Base-by-base conservation (phyloP, 2,113 vertebrate genomes). In the Pluvianellus socialis region DNA sequence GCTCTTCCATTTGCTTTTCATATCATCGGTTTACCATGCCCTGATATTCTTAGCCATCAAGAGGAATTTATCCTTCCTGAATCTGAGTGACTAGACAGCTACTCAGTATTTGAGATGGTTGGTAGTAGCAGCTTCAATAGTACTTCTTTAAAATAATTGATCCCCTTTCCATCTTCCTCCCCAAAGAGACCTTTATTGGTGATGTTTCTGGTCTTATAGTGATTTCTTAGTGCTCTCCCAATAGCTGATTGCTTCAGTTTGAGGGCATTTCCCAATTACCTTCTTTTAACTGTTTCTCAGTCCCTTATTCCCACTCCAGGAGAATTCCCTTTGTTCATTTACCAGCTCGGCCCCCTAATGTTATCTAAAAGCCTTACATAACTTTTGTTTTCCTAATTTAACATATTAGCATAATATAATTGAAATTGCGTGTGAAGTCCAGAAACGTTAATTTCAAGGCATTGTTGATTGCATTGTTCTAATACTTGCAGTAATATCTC, bases 351-450 rank as follows among this genome's bases (percentile, higher is more conserved):
- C 53, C 92, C 30, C 50, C 55, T 74, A 62, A 84, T 59, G 70
- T 90, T 76, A 94, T 81, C 94, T 88, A 79, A 81, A 85, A 92
- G 55, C 24, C 55, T 89, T 92, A 61, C 18, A 53, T n/a, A 79
- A 81, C 21, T 92, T 88, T 59, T 88, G 76, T 94, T 95, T 95
- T 80, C 86, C 58, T 70, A 90, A 79, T 79, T 87, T 92, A 93
- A 35, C 32, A 27, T 76, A 96, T 97, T 96, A 94, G 47, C 86
- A 95, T 94, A 92, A 88, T 87, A 84, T 92, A 96, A 97, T 95
- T 95, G 86, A 94, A 97, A 93, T 82, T 74, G 52, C 74, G 81
- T 82, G 33, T 85, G 87, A 94, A 62, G 79, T 92, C 91, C 67
- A 92, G 89, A 87, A 91, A 96, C 76, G 32, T 94, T 91, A 95